phyloP scores from a whole-genome alignment of 1,140 invertebrate genomes.

The Megalonaias nervosa region DNA sequence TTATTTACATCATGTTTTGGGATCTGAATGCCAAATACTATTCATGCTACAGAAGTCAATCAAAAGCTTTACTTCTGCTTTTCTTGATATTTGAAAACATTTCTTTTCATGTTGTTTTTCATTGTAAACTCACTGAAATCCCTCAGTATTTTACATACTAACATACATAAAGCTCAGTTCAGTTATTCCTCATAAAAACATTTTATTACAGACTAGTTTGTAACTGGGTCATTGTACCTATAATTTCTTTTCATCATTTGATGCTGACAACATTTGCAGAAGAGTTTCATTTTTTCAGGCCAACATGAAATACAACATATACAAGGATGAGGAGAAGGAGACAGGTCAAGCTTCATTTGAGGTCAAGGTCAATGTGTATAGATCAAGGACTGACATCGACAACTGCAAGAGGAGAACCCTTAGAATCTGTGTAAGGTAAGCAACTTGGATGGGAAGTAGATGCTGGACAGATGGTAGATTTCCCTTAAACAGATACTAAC shows the following conservation, averaged over 20 bases:
- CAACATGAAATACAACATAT: conserved; percentile 61
- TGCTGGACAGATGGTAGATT: not conserved
- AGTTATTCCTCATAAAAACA: too few species aligned
- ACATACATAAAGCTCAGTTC: too few species aligned
- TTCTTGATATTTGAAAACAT: too few species aligned
- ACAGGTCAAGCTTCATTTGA: conserved; percentile 48
- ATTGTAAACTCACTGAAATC: too few species aligned
- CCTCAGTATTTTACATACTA: too few species aligned
- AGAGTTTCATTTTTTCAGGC: conserved; percentile 40
- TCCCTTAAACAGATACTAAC: too few species aligned
- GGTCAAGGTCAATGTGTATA: conserved; percentile 38
- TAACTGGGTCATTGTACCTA: not conserved
- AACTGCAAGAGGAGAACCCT: conserved; percentile 52
- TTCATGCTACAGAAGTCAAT: too few species aligned
- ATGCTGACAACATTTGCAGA: not conserved
- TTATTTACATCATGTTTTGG: too few species aligned
- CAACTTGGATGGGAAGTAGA: not conserved
- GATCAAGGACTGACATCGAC: conserved; percentile 38
- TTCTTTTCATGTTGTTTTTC: too few species aligned
- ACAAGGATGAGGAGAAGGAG: conserved; percentile 23
- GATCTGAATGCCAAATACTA: too few species aligned
- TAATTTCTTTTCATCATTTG: not conserved
- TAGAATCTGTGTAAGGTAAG: conserved; percentile 57
- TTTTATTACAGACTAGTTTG: too few species aligned
- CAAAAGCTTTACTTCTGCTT: too few species aligned